Evolutionary conservation across 2,113 vertebrate species (phyloP).

Genomic region (Oophaga pumilio): DNA sequence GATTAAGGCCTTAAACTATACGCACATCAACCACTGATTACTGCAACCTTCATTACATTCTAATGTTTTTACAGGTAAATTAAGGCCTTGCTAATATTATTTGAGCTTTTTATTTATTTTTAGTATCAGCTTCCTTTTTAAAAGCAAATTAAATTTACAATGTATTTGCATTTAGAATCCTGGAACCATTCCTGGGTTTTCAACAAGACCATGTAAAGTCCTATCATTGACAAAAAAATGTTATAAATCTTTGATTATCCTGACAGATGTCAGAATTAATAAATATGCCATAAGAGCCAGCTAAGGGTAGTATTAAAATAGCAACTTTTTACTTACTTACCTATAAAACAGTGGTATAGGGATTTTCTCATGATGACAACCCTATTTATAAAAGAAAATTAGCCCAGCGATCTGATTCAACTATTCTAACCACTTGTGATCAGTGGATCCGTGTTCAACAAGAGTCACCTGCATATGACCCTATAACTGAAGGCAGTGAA

Average conservation of each 20-base stretch:
- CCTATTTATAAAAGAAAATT: no score
- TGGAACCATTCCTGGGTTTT: background rate
- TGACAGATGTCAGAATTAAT: background rate
- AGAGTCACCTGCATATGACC: no score
- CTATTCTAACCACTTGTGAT: no score
- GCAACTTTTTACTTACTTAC: no score
- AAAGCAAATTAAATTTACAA: constrained; percentile 3
- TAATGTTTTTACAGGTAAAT: background rate
- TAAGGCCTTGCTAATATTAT: background rate
- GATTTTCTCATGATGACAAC: no score
- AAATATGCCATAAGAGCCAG: background rate
- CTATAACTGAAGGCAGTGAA: no score
- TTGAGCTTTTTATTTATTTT: background rate
- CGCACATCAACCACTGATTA: background rate
- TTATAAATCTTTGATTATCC: background rate
- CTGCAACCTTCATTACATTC: background rate
- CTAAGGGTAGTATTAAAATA: background rate
- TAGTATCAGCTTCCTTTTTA: background rate
- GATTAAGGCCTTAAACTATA: background rate
- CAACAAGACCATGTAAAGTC: background rate
- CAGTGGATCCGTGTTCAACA: no score
- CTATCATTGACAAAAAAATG: no score
- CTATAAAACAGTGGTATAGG: no score
- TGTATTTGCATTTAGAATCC: constrained; percentile 3
- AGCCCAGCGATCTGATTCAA: no score